A percentile compares a stretch with the other conserved stretches of the same genome.
Evolutionary conservation across 1,140 invertebrate genomes (phyloP).

Genomic region (Ips nitidus): DNA sequence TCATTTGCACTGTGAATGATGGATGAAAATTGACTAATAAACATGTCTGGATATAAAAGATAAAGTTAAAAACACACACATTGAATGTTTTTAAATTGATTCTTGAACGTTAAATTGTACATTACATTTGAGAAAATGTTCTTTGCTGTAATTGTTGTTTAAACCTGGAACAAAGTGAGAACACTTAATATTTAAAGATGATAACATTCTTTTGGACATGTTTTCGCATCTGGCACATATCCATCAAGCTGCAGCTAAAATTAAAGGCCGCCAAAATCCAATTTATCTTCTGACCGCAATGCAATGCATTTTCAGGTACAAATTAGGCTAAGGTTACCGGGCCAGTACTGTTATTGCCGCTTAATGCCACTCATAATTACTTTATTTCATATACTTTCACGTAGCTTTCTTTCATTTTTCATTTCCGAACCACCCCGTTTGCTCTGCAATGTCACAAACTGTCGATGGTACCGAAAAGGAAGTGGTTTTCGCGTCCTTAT

Average conservation of each 20-base stretch:
- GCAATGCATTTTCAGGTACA: neutral
- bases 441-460: neutral
- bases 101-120: too few relatives aligned
- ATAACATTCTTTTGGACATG: too few relatives aligned
- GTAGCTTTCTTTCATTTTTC: neutral
- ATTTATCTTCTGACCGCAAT: slow-evolving; percentile 4
- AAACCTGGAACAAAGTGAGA: too few relatives aligned
- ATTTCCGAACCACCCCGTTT: neutral
- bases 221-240: too few relatives aligned
- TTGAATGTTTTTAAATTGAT: too few relatives aligned
- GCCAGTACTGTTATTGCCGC: slow-evolving; percentile 4
- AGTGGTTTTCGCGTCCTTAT: neutral
- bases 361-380: neutral
- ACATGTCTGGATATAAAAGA: too few relatives aligned
- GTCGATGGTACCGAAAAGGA: neutral
- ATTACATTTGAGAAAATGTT: too few relatives aligned
- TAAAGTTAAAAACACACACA: too few relatives aligned
- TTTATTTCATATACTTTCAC: neutral
- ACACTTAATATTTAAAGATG: too few relatives aligned
- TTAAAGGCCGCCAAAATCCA: slow-evolving; percentile 4
- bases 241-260: neutral
- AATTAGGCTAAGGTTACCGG: slow-evolving; percentile 5
- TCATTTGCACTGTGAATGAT: too few relatives aligned
- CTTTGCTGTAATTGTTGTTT: too few relatives aligned
- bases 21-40: too few relatives aligned